phyloP scores from a whole-genome alignment of 2,113 vertebrate genomes.

The Uropsilus gracilis region DNA sequence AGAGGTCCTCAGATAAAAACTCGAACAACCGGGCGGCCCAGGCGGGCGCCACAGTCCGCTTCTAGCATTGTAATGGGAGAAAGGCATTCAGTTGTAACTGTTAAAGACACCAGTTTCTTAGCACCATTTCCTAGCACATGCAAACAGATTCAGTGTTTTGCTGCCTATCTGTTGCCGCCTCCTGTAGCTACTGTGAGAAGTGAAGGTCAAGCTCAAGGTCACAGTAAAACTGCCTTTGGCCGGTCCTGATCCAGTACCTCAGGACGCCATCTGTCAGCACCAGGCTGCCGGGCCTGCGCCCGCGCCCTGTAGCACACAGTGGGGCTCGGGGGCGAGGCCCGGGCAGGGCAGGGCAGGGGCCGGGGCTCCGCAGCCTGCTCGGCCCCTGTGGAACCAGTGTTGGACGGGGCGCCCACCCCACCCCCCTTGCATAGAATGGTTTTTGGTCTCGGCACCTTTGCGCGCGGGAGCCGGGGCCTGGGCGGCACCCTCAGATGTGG shows the following conservation, averaged over 20 bases:
- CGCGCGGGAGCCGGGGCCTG: no score
- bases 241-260: conserved; percentile 93
- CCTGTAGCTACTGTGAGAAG: conserved; percentile 85
- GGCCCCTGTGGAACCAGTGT: no score
- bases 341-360: no score
- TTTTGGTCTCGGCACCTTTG: no score
- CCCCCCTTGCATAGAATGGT: no score
- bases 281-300: no score
- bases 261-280: no score
- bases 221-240: conserved; percentile 87
- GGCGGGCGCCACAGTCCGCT: conserved; percentile 79
- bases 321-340: no score
- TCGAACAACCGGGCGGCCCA: conserved; percentile 79
- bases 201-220: conserved; percentile 87
- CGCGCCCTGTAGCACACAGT: no score
- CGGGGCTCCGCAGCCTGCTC: no score
- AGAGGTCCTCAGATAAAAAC: conserved; percentile 82
- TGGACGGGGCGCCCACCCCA: no score
- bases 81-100: conserved; percentile 89
- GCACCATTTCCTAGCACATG: conserved; percentile 93
- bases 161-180: conserved; percentile 79
- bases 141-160: conserved; percentile 92
- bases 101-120: conserved; percentile 90
- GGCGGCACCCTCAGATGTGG: no score
- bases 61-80: conserved; percentile 81